Conservation (phyloP, 2,797 vertebrate genomes). For the Smutsia gigantea region DNA sequence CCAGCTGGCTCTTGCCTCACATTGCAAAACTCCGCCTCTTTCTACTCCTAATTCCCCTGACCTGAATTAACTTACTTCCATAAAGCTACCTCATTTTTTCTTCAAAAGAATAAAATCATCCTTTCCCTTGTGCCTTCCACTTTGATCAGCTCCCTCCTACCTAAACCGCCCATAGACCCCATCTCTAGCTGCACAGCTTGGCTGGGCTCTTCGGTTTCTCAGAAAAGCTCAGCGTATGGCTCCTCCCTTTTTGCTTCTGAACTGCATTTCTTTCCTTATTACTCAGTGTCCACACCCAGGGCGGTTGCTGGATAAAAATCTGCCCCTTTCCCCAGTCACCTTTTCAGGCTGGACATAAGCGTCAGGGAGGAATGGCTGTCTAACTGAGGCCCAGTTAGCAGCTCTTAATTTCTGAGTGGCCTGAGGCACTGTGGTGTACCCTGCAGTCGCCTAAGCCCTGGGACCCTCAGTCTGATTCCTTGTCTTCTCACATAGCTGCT, state of each 20-base stretch:
- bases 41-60: slow-evolving; percentile 34
- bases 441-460: background rate
- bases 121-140: background rate
- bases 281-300: slow-evolving; percentile 72
- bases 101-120: slow-evolving; percentile 3
- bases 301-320: slow-evolving; percentile 52
- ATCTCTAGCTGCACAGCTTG: background rate
- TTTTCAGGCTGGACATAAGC: background rate
- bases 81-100: background rate
- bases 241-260: slow-evolving; percentile 66
- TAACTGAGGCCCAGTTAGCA: background rate
- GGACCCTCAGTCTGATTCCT: background rate
- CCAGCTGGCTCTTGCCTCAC: slow-evolving; percentile 50
- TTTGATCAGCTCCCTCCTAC: background rate
- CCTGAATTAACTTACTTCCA: slow-evolving; percentile 43
- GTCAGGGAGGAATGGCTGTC: background rate
- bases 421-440: background rate
- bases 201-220: slow-evolving; percentile 5
- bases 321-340: slow-evolving; percentile 47
- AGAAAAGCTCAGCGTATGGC: background rate
- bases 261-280: slow-evolving; percentile 69
- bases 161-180: background rate
- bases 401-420: background rate
- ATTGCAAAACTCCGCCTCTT: background rate
- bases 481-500: background rate